These are phyloP conservation scores for Gorsachius magnificus DNA, from an alignment of 2,797 vertebrate genomes.

Conservation along the genomic window DNA sequence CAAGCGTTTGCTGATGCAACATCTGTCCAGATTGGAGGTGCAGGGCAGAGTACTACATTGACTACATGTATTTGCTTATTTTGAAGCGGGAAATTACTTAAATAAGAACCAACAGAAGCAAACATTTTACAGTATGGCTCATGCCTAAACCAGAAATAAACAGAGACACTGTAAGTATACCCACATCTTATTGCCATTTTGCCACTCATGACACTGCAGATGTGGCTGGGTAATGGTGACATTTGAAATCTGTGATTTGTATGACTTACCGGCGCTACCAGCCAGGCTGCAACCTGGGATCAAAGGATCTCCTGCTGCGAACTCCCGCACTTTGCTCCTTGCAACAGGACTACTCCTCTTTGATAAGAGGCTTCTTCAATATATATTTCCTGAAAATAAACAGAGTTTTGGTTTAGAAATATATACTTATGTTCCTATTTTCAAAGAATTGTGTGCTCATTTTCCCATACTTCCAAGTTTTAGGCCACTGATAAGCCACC, in stretches of 20 bases:
- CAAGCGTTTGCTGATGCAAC: background rate
- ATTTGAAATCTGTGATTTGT: background rate
- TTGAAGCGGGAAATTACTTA: background rate
- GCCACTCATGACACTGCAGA: background rate
- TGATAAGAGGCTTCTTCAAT: background rate
- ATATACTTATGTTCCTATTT: background rate
- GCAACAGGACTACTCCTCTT: background rate
- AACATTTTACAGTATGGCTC: background rate
- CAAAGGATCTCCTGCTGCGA: background rate
- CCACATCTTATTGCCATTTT: background rate
- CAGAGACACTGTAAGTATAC: background rate
- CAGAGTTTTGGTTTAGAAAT: background rate
- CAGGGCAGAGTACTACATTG: background rate
- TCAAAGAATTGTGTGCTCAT: background rate
- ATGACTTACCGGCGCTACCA: accelerated
- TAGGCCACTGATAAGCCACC: background rate
- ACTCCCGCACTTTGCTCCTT: background rate
- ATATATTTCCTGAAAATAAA: background rate
- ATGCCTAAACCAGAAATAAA: background rate
- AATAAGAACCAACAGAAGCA: background rate
- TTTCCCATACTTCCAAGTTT: background rate
- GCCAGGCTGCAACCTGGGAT: background rate
- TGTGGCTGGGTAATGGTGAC: background rate
- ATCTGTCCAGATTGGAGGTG: background rate
- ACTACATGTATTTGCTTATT: background rate